Conservation (phyloP, 2,797 vertebrate species). For the Trichosurus vulpecula region DNA sequence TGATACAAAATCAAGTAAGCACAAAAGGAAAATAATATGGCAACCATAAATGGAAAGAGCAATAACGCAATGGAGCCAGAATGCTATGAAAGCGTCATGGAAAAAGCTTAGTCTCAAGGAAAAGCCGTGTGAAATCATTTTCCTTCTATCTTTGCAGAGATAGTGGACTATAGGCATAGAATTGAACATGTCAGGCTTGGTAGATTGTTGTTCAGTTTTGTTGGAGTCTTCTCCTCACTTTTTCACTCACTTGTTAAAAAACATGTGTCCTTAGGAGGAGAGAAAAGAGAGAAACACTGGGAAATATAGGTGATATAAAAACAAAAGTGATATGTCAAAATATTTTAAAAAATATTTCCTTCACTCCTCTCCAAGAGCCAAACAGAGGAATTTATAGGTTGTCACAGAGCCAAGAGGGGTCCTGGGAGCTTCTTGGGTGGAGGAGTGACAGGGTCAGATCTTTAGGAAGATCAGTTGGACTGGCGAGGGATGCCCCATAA, state of each 20-base stretch:
- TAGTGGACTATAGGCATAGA: not conserved
- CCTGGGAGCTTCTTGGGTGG: not conserved
- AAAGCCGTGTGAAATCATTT: not conserved
- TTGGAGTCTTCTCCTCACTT: not conserved
- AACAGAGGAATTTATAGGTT: not conserved
- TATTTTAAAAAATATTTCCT: not conserved
- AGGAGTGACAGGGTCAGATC: not conserved
- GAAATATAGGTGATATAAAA: not conserved
- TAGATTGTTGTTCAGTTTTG: not conserved
- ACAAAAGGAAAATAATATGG: not conserved
- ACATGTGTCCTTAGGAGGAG: not conserved
- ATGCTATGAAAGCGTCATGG: not conserved
- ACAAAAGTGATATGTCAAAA: not conserved
- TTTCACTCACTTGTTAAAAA: not conserved
- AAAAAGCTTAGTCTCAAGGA: not conserved
- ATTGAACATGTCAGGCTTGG: not conserved
- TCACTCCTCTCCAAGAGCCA: not conserved
- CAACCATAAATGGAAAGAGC: not conserved
- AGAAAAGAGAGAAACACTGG: not conserved
- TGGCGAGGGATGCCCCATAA: not conserved
- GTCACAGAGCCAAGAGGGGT: not conserved
- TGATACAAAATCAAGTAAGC: not conserved
- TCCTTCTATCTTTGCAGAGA: not conserved
- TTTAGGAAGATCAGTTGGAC: not conserved
- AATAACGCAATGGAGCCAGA: not conserved